Conservation (phyloP, 2,113 vertebrate species). For the Macaca mulatta region DNA sequence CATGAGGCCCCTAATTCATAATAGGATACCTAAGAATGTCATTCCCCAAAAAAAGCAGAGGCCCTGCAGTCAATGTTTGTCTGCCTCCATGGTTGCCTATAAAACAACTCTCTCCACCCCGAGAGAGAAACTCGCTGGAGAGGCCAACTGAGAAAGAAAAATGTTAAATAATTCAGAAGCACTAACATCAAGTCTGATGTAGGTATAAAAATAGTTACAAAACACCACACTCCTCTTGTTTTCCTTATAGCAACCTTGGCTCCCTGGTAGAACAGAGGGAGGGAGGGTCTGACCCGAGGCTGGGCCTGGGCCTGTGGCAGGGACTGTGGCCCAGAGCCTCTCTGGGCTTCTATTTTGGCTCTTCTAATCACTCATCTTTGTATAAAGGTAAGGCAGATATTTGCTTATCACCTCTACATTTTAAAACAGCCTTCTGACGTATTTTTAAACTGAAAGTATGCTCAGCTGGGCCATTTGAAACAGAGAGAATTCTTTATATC, state of each 20-base stretch:
- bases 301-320: neutral
- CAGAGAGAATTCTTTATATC: neutral
- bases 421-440: slow-evolving; percentile 72
- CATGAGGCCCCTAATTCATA: neutral
- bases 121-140: slow-evolving; percentile 79
- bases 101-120: slow-evolving; percentile 63
- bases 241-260: slow-evolving; percentile 80
- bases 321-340: neutral
- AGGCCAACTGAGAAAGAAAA: slow-evolving; percentile 84
- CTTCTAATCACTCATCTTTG: slow-evolving; percentile 60
- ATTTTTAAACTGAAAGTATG: slow-evolving; percentile 39
- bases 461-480: neutral
- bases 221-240: slow-evolving; percentile 77
- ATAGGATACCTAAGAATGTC: neutral
- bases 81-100: slow-evolving; percentile 72
- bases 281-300: neutral
- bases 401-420: slow-evolving; percentile 73
- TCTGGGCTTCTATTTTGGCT: slow-evolving; percentile 31
- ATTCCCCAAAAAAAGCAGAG: neutral
- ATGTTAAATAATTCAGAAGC: slow-evolving; percentile 87
- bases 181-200: slow-evolving; percentile 85
- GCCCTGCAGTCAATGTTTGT: slow-evolving; percentile 43
- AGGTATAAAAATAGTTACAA: slow-evolving; percentile 88
- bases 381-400: slow-evolving; percentile 25
- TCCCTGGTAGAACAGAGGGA: slow-evolving; percentile 64